Conservation (phyloP, 1,140 invertebrate genomes). For the Teleogryllus occipitalis region DNA sequence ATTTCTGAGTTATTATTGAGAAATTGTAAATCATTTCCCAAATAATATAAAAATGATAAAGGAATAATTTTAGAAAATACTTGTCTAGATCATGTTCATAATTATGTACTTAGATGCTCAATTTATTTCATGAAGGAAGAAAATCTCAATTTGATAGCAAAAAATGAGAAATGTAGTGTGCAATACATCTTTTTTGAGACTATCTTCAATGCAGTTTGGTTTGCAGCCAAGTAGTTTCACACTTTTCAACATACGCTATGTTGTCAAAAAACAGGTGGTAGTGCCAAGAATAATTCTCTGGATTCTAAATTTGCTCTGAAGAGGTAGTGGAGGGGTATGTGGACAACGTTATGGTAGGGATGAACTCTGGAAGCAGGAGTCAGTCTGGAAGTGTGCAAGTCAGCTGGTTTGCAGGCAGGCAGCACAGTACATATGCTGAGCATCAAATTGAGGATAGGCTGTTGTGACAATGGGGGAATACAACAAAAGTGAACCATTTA, state of each 20-base stretch:
- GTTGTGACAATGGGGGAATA: constrained; percentile 19
- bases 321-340: constrained; percentile 10
- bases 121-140: too few species aligned
- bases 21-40: too few species aligned
- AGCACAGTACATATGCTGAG: background rate
- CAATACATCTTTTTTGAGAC: background rate
- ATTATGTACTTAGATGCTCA: too few species aligned
- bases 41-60: too few species aligned
- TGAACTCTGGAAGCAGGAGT: constrained; percentile 1
- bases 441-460: background rate
- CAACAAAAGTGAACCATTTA: constrained; percentile 20
- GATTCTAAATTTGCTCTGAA: constrained; percentile 22
- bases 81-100: too few species aligned
- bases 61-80: too few species aligned
- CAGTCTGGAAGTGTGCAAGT: constrained; percentile 13
- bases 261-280: constrained; percentile 22
- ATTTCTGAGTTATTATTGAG: too few species aligned
- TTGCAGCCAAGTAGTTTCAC: constrained; percentile 6
- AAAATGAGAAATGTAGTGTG: too few species aligned
- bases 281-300: constrained; percentile 24
- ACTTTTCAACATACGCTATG: constrained; percentile 18
- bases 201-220: background rate
- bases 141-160: too few species aligned
- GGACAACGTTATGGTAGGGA: background rate
- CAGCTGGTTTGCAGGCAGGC: background rate